A percentile compares a stretch with the other conserved stretches of the same genome.
These are phyloP conservation scores for Acanthochromis polyacanthus DNA, from an alignment of 2,113 vertebrate species.

Conservation along the genomic window DNA sequence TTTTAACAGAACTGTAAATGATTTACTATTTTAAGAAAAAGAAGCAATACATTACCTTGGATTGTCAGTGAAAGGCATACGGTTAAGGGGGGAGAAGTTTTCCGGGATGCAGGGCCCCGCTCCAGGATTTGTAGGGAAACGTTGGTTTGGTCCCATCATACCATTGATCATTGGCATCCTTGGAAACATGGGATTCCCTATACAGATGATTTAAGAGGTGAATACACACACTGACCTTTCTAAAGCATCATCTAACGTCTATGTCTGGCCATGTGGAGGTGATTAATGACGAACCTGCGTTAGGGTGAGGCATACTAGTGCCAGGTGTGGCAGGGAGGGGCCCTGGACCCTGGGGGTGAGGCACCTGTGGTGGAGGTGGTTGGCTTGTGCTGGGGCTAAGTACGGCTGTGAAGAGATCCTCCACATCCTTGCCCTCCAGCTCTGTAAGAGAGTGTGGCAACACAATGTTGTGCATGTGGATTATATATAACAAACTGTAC, in stretches of 20 bases:
- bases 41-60: conserved; percentile 73
- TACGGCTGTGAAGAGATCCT: conserved; percentile 96
- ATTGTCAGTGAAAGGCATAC: conserved; percentile 89
- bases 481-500: neutral
- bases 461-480: neutral
- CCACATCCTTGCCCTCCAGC: conserved; percentile 97
- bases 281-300: conserved; percentile 82
- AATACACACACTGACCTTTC: neutral
- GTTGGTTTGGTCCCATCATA: conserved; percentile 90
- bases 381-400: conserved; percentile 91
- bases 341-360: conserved; percentile 86
- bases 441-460: conserved; percentile 80
- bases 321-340: conserved; percentile 74
- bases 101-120: conserved; percentile 85
- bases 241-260: neutral
- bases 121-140: conserved; percentile 88
- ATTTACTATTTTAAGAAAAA: neutral
- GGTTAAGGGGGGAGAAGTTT: conserved; percentile 89
- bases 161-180: conserved; percentile 95
- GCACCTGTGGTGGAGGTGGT: conserved; percentile 85
- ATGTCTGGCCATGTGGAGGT: neutral
- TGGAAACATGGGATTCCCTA: conserved; percentile 91
- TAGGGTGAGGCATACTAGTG: conserved; percentile 86
- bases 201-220: conserved; percentile 9
- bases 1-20: neutral